Percentiles rank a stretch among this genome's conserved stretches.
Evolutionary conservation across 1,140 invertebrate genomes (phyloP).

Genomic region (Drosophila malerkotliana): DNA sequence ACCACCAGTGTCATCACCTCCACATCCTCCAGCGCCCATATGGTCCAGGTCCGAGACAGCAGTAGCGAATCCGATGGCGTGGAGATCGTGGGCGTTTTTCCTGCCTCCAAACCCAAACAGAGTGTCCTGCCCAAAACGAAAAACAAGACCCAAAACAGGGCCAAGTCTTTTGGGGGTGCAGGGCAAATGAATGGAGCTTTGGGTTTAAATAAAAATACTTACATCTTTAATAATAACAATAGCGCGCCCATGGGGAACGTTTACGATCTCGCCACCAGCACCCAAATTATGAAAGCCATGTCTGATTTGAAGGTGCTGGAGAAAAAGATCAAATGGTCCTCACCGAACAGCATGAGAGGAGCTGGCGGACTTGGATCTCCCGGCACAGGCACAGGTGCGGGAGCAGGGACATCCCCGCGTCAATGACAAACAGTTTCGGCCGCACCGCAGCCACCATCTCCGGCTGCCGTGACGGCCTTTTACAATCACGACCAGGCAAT

Average conservation of each 20-base stretch:
- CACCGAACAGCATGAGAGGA: slow-evolving; percentile 26
- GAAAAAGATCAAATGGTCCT: slow-evolving; percentile 55
- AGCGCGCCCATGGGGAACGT: slow-evolving; percentile 9
- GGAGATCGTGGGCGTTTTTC: slow-evolving; percentile 74
- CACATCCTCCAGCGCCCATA: slow-evolving; percentile 6
- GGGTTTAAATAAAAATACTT: slow-evolving; percentile 59
- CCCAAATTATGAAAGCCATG: slow-evolving; percentile 55
- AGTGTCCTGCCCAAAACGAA: slow-evolving; percentile 35
- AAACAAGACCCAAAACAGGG: slow-evolving; percentile 35
- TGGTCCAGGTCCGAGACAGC: slow-evolving; percentile 49
- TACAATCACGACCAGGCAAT: slow-evolving; percentile 78
- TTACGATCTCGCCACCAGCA: slow-evolving; percentile 48
- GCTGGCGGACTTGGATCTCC: slow-evolving; percentile 17
- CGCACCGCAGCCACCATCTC: slow-evolving; percentile 45
- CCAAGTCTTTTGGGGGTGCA: slow-evolving; percentile 11
- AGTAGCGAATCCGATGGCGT: slow-evolving; percentile 80
- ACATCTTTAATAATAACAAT: slow-evolving; percentile 55
- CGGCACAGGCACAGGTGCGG: slow-evolving; percentile 3
- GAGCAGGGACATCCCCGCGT: slow-evolving; percentile 39
- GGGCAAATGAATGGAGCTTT: slow-evolving; percentile 38
- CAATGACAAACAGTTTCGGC: slow-evolving; percentile 74
- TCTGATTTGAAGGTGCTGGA: slow-evolving; percentile 53
- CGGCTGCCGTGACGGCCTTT: slow-evolving; percentile 71
- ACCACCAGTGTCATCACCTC: slow-evolving; percentile 35
- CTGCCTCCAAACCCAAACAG: slow-evolving; percentile 35